These are phyloP conservation scores for Istiophorus platypterus DNA, from an alignment of 2,113 vertebrate species.

Conservation along the genomic window DNA sequence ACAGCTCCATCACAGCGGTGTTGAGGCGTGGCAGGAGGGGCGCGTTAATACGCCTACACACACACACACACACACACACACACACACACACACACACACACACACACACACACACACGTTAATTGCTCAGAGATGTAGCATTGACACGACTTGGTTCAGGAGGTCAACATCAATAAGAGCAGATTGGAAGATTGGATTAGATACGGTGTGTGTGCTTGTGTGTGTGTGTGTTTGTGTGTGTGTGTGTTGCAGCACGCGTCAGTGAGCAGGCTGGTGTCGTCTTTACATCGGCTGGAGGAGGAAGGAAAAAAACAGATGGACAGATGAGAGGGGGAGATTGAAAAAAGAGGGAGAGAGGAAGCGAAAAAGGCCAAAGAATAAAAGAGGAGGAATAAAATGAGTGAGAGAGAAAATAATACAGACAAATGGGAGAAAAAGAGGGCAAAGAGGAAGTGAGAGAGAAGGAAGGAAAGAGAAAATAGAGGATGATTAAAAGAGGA, in stretches of 20 bases:
- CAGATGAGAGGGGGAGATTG: background rate
- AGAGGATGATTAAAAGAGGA: background rate
- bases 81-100: constrained; percentile 50
- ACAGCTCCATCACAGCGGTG: constrained; percentile 77
- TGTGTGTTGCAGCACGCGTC: constrained; percentile 9
- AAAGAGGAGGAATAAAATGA: background rate
- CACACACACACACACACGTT: constrained; percentile 52
- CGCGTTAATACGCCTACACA: constrained; percentile 50
- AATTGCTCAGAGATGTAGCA: constrained; percentile 73
- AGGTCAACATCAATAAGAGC: constrained; percentile 80
- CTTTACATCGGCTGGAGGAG: constrained; percentile 22
- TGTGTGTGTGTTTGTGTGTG: constrained; percentile 42
- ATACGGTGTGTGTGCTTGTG: constrained; percentile 47
- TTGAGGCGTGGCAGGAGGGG: constrained; percentile 62
- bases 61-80: constrained; percentile 39
- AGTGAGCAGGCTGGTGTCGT: constrained; percentile 26
- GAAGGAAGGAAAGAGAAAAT: background rate
- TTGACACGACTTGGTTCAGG: constrained; percentile 68
- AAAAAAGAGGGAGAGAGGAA: background rate
- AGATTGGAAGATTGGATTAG: constrained; percentile 82
- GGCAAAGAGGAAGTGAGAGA: background rate
- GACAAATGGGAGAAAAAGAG: background rate
- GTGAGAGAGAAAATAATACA: too few relatives aligned
- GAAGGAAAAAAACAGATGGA: background rate
- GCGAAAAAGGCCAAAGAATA: background rate